Conservation (phyloP, 2,797 vertebrate species). For the Cuculus canorus region DNA sequence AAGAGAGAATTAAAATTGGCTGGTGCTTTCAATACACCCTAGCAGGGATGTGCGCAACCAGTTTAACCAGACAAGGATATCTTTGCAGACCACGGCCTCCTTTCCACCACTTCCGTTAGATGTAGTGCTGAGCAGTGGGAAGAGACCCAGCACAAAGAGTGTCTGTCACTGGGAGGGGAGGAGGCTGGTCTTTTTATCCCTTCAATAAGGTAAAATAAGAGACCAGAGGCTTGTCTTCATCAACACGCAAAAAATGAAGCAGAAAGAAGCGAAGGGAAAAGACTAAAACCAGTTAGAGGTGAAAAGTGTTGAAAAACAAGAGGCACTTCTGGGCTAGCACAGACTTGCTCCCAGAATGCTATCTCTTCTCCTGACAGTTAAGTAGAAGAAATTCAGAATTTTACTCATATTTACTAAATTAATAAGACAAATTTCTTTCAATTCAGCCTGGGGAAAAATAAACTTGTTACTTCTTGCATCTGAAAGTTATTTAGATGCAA, state of each 20-base stretch:
- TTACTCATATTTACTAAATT: background rate
- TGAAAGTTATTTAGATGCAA: background rate
- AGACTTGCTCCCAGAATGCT: background rate
- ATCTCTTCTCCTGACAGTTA: background rate
- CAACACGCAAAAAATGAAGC: background rate
- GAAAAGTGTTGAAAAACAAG: background rate
- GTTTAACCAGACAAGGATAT: background rate
- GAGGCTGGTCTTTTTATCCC: fast-evolving
- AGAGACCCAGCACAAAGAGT: background rate
- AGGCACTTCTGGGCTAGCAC: background rate
- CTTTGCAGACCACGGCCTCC: background rate
- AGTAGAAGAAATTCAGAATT: background rate
- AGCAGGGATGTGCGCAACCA: background rate
- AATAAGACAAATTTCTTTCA: background rate
- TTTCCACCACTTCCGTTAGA: fast-evolving
- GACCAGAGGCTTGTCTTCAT: background rate
- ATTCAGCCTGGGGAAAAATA: background rate
- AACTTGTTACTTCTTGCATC: slow-evolving; percentile 3
- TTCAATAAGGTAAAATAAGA: background rate
- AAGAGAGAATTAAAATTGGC: background rate
- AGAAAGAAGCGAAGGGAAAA: background rate
- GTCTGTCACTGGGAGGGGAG: background rate
- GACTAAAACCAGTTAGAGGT: background rate
- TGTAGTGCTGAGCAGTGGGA: background rate
- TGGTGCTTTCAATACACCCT: background rate